Conservation (phyloP, 2,888 invertebrate species). For the Coenonympha arcania region DNA sequence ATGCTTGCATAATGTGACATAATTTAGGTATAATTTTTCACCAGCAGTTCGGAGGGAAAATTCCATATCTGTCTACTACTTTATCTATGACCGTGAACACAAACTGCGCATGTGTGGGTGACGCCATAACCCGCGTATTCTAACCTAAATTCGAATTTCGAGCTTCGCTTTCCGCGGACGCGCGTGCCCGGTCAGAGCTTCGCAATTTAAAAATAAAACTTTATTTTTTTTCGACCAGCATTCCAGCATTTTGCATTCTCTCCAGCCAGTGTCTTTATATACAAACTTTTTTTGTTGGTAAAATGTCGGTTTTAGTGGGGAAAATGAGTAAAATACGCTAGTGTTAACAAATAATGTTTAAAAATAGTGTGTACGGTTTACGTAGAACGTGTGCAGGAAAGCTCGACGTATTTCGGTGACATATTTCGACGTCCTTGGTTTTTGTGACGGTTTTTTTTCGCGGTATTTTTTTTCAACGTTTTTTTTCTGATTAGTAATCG, state of each 20-base stretch:
- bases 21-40: not conserved
- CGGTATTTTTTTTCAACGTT: constrained; percentile 28
- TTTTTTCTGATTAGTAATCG: constrained; percentile 1
- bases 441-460: constrained; percentile 28
- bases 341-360: constrained; percentile 43
- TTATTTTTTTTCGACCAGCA: constrained; percentile 34
- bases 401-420: constrained; percentile 53
- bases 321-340: not conserved
- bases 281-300: constrained; percentile 1
- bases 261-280: constrained; percentile 15
- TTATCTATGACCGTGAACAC: constrained; percentile 47
- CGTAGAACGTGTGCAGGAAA: constrained; percentile 36
- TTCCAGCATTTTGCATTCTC: constrained; percentile 21
- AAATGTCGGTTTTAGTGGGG: constrained; percentile 10
- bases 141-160: constrained; percentile 71
- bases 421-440: constrained; percentile 38
- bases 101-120: constrained; percentile 61
- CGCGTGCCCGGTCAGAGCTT: constrained; percentile 56
- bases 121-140: constrained; percentile 64
- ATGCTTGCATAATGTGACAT: no score
- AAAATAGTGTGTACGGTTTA: constrained; percentile 44
- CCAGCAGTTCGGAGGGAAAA: constrained; percentile 14
- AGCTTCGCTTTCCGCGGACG: constrained; percentile 56
- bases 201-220: constrained; percentile 63
- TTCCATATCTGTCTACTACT: constrained; percentile 12